phyloP scores from a whole-genome alignment of 1,140 invertebrate genomes.

The Aphelenchoides fujianensis region DNA sequence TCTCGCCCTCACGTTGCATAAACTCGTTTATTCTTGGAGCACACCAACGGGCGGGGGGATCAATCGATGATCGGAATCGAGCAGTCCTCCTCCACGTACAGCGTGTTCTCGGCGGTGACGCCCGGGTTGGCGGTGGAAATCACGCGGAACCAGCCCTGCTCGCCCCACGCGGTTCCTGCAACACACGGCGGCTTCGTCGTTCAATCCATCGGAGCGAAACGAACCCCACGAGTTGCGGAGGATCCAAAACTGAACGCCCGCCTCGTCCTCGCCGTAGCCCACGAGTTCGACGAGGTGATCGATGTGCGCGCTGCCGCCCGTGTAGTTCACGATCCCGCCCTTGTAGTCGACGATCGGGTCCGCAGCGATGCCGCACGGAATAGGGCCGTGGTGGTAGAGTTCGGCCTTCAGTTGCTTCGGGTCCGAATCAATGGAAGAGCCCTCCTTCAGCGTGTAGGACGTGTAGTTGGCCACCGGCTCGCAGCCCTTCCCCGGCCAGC shows the following conservation, averaged over 20 bases:
- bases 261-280: constrained; percentile 65
- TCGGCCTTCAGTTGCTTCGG: constrained; percentile 66
- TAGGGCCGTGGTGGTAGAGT: constrained; percentile 65
- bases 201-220: no score
- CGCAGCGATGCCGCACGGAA: constrained; percentile 65
- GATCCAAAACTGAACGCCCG: constrained; percentile 66
- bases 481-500: constrained; percentile 59
- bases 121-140: constrained; percentile 63
- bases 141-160: constrained; percentile 62
- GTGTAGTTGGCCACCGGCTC: constrained; percentile 63
- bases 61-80: not conserved
- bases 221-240: constrained; percentile 67
- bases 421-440: constrained; percentile 62
- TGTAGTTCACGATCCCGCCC: constrained; percentile 65
- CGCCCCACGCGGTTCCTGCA: constrained; percentile 63
- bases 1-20: no score
- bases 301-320: constrained; percentile 51
- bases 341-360: constrained; percentile 65
- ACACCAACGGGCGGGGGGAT: no score
- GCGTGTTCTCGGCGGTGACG: constrained; percentile 64
- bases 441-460: constrained; percentile 65
- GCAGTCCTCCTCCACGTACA: constrained; percentile 65
- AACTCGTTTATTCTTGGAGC: no score
- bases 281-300: constrained; percentile 61
- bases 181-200: no score